These are phyloP conservation scores for Ethmia dodecea DNA, from an alignment of 2,888 invertebrate species.

Conservation along the genomic window DNA sequence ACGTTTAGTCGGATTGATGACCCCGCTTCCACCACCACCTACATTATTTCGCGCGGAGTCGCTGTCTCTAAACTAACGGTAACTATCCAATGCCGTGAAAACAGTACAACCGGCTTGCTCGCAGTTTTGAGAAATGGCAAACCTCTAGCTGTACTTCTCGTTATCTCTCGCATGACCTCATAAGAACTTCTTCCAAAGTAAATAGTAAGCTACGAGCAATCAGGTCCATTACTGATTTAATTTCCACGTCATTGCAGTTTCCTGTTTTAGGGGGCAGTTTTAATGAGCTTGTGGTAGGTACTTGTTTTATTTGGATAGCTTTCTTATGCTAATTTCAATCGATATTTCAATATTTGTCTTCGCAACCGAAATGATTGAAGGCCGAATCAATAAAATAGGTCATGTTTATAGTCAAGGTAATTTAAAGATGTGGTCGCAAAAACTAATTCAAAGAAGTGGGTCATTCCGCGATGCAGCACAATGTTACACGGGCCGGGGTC, in stretches of 20 bases:
- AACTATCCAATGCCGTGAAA: slow-evolving; percentile 26
- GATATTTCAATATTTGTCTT: no score
- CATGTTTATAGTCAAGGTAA: no score
- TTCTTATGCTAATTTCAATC: no score
- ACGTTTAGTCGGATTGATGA: slow-evolving; percentile 47
- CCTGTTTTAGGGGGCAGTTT: no score
- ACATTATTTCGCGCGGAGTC: slow-evolving; percentile 33
- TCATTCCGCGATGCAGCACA: slow-evolving; percentile 35
- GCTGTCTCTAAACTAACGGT: slow-evolving; percentile 53
- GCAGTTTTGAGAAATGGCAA: slow-evolving; percentile 28
- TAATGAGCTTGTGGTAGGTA: no score
- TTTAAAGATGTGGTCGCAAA: slow-evolving; percentile 13
- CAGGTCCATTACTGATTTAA: no score
- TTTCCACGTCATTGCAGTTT: no score
- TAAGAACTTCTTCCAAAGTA: no score
- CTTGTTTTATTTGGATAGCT: no score
- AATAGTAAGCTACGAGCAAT: no score
- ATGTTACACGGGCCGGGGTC: slow-evolving; percentile 35
- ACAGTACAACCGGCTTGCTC: slow-evolving; percentile 30
- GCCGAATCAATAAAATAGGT: no score
- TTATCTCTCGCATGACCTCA: not conserved
- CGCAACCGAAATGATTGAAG: not conserved
- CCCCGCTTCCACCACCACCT: slow-evolving; percentile 36
- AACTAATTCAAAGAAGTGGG: slow-evolving; percentile 26
- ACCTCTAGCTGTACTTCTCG: not conserved